A percentile compares a stretch with the other conserved stretches of the same genome.
Evolutionary conservation across 1,140 invertebrate species (phyloP).

Genomic region (Tetramorium simillimum): DNA sequence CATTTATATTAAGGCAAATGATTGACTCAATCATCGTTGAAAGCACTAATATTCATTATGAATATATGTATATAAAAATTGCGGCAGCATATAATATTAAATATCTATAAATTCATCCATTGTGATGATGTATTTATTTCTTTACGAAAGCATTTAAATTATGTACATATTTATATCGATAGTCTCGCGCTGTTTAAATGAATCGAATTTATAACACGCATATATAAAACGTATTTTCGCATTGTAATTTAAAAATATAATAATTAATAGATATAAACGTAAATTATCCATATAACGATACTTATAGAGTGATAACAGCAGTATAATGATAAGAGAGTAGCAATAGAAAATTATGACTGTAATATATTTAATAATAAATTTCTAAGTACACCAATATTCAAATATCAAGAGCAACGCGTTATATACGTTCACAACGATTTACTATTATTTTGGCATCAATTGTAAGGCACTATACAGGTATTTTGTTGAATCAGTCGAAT

Average conservation of each 20-base stretch:
- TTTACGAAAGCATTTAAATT: slow-evolving; percentile 14
- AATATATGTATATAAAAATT: slow-evolving; percentile 22
- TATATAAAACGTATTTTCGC: neutral
- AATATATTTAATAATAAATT: slow-evolving; percentile 62
- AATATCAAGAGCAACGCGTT: slow-evolving; percentile 16
- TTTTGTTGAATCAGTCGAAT: slow-evolving; percentile 75
- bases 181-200: neutral
- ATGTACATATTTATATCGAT: slow-evolving; percentile 42
- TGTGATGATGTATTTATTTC: slow-evolving; percentile 21
- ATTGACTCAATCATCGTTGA: neutral
- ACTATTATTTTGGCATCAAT: slow-evolving; percentile 64
- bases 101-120: slow-evolving; percentile 35
- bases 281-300: slow-evolving; percentile 3
- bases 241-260: neutral
- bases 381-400: slow-evolving; percentile 72
- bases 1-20: neutral
- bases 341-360: slow-evolving; percentile 49
- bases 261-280: slow-evolving; percentile 7
- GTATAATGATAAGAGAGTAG: neutral
- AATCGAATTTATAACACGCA: neutral
- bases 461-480: slow-evolving; percentile 70
- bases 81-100: slow-evolving; percentile 18
- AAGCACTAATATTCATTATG: slow-evolving; percentile 33
- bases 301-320: neutral
- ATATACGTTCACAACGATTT: slow-evolving; percentile 50